Conservation (phyloP, 2,888 invertebrate species). For the Iphiclides podalirius region DNA sequence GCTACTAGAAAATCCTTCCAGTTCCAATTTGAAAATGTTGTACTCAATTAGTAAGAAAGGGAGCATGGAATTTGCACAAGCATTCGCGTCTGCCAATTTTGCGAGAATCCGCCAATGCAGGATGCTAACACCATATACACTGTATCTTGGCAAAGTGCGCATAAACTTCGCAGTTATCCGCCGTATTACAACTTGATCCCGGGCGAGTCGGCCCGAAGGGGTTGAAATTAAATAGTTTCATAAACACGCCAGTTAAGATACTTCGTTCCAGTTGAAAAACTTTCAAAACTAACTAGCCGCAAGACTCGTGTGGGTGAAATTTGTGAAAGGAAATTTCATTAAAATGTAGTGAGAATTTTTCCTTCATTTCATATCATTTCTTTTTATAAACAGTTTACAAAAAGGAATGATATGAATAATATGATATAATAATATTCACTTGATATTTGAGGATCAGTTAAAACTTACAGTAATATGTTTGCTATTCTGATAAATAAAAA, state of each 20-base stretch:
- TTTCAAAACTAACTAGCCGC: not conserved
- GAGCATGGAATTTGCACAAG: too few relatives aligned
- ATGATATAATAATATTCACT: too few relatives aligned
- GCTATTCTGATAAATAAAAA: too few relatives aligned
- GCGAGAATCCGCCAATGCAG: not conserved
- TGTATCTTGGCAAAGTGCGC: not conserved
- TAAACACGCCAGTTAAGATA: slow-evolving; percentile 16
- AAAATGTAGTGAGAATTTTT: not conserved
- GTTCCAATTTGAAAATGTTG: too few relatives aligned
- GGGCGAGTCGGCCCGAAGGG: slow-evolving; percentile 9
- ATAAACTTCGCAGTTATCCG: slow-evolving; percentile 1
- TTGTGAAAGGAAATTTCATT: slow-evolving; percentile 2
- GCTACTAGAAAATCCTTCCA: too few relatives aligned
- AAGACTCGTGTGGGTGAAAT: slow-evolving; percentile 5
- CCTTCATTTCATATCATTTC: too few relatives aligned
- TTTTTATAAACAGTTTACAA: not conserved
- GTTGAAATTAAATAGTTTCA: slow-evolving; percentile 19
- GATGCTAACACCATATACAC: not conserved
- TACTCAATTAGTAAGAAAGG: too few relatives aligned
- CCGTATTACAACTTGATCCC: slow-evolving; percentile 7
- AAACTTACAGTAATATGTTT: too few relatives aligned
- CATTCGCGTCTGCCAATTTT: too few relatives aligned
- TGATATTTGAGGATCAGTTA: too few relatives aligned
- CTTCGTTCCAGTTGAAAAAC: slow-evolving; percentile 15
- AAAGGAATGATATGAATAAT: not conserved